Evolutionary conservation across 2,797 vertebrate species (phyloP), one percentile per base, ranked within the genome.

Genomic region (Mustela erminea): DNA sequence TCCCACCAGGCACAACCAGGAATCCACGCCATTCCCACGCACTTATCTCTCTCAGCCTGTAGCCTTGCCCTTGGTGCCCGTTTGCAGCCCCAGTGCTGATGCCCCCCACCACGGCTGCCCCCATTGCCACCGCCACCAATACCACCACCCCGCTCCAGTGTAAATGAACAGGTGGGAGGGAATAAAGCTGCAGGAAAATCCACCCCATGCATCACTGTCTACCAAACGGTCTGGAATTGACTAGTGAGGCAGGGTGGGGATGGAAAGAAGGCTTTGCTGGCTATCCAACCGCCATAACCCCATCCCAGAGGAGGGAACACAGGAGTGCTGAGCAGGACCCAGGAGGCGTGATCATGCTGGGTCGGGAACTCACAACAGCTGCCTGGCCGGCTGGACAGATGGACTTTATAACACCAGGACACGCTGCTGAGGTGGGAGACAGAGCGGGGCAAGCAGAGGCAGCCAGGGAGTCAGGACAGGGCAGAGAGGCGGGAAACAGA

Each of bases 341-440:
- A 5, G 56, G 52, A n/a, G 43, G 0, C 0, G 1, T 0, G 3
- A 78, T 41, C 27, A 14, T 2, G 23, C 58, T 2, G 6, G 46
- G 58, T 15, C 1, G 0, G 23, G 23, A 14, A 11, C 32, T 17
- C 17, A 10, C 75, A 4, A 18, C 8, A 29, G 27, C 75, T 13
- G 15, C 2, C 15, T 10, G 3, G 15, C 11, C 1, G 15, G 27
- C 56, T 25, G 13, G 32, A 17, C 41, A 27, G 7, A 10, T 0
- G 5, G 32, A 14, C 14, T 46, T n/a, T 1, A 8, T 4, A 20
- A 3, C 32, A 0, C 23, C 1, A 8, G 23, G 13, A 15, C 14
- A 6, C 11, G 1, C 20, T 7, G 1, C 58, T 0, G 68, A 64
- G 56, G n/a, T 0, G 2, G 54, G 68, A 52, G 56, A 7, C 8